phyloP scores from a whole-genome alignment of 2,113 vertebrate species.

The Odontophorus gujanensis region DNA sequence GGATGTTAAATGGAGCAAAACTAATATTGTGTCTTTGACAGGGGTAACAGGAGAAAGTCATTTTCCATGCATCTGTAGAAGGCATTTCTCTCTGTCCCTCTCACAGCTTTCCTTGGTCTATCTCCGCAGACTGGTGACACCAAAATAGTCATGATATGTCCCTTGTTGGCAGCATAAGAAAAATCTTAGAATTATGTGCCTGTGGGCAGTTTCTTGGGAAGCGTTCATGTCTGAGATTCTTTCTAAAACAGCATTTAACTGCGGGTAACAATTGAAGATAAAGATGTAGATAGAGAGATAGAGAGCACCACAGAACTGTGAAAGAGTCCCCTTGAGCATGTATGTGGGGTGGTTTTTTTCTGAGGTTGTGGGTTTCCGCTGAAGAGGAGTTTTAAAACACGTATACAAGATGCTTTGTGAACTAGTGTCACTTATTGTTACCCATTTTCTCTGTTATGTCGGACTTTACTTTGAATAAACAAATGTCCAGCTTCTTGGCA shows the following conservation, averaged over 20 bases:
- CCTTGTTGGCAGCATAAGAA: background rate
- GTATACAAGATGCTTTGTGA: background rate
- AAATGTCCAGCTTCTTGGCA: background rate
- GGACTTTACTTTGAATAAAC: background rate
- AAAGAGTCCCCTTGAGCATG: background rate
- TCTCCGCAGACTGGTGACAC: background rate
- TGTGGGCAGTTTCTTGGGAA: background rate
- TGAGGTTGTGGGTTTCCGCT: background rate
- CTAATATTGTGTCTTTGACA: background rate
- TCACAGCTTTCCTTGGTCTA: background rate
- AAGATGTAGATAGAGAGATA: background rate
- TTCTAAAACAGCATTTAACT: background rate
- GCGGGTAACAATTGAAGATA: background rate
- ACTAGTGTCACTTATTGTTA: background rate
- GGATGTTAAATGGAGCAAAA: background rate
- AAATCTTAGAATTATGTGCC: background rate
- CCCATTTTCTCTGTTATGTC: accelerated
- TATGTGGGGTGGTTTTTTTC: background rate
- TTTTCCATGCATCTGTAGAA: background rate
- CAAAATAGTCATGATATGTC: background rate
- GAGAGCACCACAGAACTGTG: background rate
- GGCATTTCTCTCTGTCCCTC: background rate
- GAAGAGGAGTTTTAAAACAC: background rate
- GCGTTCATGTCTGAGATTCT: background rate
- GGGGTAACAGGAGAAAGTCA: background rate